These are phyloP conservation scores for Trichonephila clavipes DNA, from an alignment of 1,140 invertebrate genomes.

Conservation along the genomic window DNA sequence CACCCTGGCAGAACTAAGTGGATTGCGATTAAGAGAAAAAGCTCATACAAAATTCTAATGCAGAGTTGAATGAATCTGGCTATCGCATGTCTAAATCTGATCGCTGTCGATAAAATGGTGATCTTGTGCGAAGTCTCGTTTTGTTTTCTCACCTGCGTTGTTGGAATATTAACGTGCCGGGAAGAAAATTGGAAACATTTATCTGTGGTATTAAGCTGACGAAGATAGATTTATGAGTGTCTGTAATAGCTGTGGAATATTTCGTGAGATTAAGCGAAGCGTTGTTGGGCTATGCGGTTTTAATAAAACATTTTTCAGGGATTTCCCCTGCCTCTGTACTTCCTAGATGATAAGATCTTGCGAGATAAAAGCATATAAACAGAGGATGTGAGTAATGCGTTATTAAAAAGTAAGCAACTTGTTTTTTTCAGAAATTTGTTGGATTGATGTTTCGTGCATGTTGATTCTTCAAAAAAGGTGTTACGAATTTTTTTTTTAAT, in stretches of 20 bases:
- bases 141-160: slow-evolving; percentile 1
- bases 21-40: slow-evolving; percentile 42
- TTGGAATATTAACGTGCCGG: slow-evolving; percentile 44
- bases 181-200: neutral
- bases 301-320: slow-evolving; percentile 4
- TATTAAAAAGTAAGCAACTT: neutral
- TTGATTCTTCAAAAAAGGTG: too few species aligned
- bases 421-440: too few species aligned
- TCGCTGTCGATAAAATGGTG: neutral
- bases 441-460: too few species aligned
- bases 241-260: slow-evolving; percentile 37
- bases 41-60: slow-evolving; percentile 60
- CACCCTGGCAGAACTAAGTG: slow-evolving; percentile 73
- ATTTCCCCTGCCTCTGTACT: neutral
- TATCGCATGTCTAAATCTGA: slow-evolving; percentile 65
- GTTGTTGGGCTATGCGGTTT: neutral
- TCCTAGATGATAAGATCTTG: neutral
- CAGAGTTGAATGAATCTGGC: slow-evolving; percentile 43
- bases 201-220: slow-evolving; percentile 17
- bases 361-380: neutral
- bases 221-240: slow-evolving; percentile 35
- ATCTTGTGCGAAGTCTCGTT: slow-evolving; percentile 32
- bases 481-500: too few species aligned
- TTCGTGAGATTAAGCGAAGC: slow-evolving; percentile 10
- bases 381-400: slow-evolving; percentile 6